Evolutionary conservation across 1,140 invertebrate species (phyloP), one percentile per base, ranked within the genome.

Genomic region (Littorina saxatilis): DNA sequence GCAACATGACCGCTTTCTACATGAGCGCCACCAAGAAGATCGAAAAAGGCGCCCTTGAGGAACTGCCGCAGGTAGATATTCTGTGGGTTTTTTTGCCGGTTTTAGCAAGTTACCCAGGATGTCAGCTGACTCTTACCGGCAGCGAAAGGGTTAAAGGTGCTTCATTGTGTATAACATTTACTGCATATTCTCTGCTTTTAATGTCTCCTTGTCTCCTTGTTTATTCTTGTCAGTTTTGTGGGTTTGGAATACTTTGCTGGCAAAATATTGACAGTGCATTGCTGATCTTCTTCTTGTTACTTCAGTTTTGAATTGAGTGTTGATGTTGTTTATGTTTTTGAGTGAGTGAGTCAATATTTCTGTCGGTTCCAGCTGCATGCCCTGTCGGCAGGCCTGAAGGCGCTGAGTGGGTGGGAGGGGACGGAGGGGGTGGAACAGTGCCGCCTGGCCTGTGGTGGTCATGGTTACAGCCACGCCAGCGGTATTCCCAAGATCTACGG

Each of bases 371-470:
- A 93, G 90, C 93, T 99, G 55, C 98, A 99, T 92, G 96, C 96
- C 0, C 92, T 98, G 15, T 95, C 97, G 2, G 97, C 97, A 90
- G 98, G 97, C 87, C 90, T 99, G 80, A 99, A 99, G 93, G 96
- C 98, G 13, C 94, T 98, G 7, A 95, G 95, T 79, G 95, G 96
- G 17, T 93, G 95, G 27, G 95, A 96, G 89, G 94, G 95, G 43
- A 94, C 96, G 15, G 89, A 90, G 43, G 95, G 94, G 1, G 94
- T 98, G 52, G 97, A 98, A 80, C 79, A 94, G 35, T 96, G 96
- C 84, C 95, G 98, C 20, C 92, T 97, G 55, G 93, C 97, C 1
- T 99, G 98, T 92, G 98, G 98, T 43, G 98, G 98, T 7, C 98
- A 99, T 91, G 98, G 98, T 17, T 99, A 96, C 92, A 96, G 97